Evolutionary conservation across 2,113 vertebrate genomes (phyloP).

Genomic region (Rhadina sibilatrix): DNA sequence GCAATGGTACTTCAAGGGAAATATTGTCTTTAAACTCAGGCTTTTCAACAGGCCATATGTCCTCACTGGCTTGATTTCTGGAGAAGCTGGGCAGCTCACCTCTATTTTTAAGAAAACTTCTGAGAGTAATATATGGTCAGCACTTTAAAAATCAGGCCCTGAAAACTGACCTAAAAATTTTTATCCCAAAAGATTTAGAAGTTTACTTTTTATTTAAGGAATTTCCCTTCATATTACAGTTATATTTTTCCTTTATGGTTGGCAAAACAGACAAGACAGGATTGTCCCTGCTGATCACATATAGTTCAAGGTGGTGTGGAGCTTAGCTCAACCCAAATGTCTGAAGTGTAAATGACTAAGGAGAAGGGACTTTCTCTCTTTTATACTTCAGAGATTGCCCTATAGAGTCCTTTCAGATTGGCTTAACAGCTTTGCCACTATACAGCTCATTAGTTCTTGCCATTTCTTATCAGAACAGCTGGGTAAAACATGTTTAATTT

Average conservation of each 20-base stretch:
- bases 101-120: neutral
- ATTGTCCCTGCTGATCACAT: neutral
- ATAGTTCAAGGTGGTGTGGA: neutral
- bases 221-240: neutral
- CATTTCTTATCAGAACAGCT: conserved; percentile 32
- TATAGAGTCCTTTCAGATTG: conserved; percentile 15
- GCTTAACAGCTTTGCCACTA: conserved; percentile 35
- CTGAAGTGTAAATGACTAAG: neutral
- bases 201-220: neutral
- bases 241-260: neutral
- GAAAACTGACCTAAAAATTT: neutral
- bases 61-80: neutral
- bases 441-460: conserved; percentile 53
- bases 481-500: conserved; percentile 47
- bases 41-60: neutral
- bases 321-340: neutral
- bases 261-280: neutral
- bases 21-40: accelerated
- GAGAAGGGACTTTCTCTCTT: neutral
- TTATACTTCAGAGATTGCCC: conserved; percentile 4
- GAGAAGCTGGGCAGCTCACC: neutral
- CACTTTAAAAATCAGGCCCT: neutral
- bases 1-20: neutral
- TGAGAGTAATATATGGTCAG: neutral
- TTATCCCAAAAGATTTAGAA: neutral